Evolutionary conservation across 1,140 invertebrate genomes (phyloP).

Genomic region (Coenobita brevimanus): DNA sequence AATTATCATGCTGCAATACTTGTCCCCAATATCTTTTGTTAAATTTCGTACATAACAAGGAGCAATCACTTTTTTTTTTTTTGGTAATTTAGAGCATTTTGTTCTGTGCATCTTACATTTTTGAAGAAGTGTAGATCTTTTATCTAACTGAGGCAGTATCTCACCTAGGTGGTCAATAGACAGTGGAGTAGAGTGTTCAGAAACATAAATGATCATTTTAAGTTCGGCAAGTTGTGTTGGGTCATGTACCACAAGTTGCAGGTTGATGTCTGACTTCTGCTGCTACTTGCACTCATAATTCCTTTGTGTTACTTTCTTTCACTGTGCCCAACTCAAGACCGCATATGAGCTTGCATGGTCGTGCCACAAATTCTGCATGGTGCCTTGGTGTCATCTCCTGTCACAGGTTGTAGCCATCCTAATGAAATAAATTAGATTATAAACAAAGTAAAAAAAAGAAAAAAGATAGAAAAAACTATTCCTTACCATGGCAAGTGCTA

Average conservation of each 20-base stretch:
- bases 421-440: too few relatives aligned
- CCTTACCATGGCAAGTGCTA: too few relatives aligned
- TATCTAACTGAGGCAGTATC: conserved; percentile 29
- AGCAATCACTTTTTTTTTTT: conserved; percentile 29
- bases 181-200: not conserved
- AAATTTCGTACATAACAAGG: not conserved
- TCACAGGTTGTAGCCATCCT: conserved; percentile 19
- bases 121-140: not conserved
- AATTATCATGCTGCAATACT: conserved; percentile 17
- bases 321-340: conserved; percentile 18
- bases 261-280: not conserved
- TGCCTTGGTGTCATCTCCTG: conserved; percentile 20
- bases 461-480: too few relatives aligned
- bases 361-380: conserved; percentile 32
- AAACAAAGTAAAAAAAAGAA: too few relatives aligned
- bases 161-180: conserved; percentile 30
- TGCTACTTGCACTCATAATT: conserved; percentile 14
- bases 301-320: conserved; percentile 22
- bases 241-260: not conserved
- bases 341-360: conserved; percentile 24
- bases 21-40: conserved; percentile 13
- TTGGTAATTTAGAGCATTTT: conserved; percentile 13
- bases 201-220: conserved; percentile 17
- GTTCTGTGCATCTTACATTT: conserved; percentile 11
- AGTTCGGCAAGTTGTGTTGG: conserved; percentile 7